Evolutionary conservation across 1,140 invertebrate genomes (phyloP).

Genomic region (Heliconius melpomene): DNA sequence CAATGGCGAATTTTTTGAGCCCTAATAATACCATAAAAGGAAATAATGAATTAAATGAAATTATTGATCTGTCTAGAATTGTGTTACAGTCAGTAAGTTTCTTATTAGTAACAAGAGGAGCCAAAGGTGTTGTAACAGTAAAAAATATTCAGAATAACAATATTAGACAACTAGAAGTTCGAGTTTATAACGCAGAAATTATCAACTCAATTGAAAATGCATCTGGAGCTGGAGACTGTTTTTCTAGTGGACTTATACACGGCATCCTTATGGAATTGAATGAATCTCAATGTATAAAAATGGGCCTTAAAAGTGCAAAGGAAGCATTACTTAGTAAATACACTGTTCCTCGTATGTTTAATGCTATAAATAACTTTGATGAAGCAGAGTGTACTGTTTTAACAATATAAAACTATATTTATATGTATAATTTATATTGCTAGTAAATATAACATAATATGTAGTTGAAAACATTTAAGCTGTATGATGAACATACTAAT

Average conservation of each 20-base stretch:
- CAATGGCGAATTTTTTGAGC: conserved; percentile 75
- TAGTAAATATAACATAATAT: not conserved
- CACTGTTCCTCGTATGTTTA: conserved; percentile 74
- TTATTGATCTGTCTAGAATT: conserved; percentile 61
- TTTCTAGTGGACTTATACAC: conserved; percentile 83
- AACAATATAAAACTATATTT: conserved; percentile 1
- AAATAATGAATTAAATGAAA: conserved; percentile 70
- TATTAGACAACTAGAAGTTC: conserved; percentile 41
- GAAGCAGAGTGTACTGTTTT: not conserved
- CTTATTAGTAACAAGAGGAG: conserved; percentile 82
- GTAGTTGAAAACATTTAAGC: too few species aligned
- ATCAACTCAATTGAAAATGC: conserved; percentile 81
- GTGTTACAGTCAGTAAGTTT: conserved; percentile 53
- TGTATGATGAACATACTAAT: too few species aligned
- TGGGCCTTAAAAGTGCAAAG: conserved; percentile 82
- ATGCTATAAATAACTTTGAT: conserved; percentile 13
- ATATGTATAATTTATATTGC: not conserved
- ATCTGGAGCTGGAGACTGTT: conserved; percentile 85
- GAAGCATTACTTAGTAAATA: conserved; percentile 76
- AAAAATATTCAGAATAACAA: conserved; percentile 43
- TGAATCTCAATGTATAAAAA: conserved; percentile 79
- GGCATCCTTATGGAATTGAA: conserved; percentile 73
- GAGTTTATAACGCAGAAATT: conserved; percentile 75
- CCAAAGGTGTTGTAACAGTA: conserved; percentile 80
- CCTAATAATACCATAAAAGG: conserved; percentile 42